These are phyloP conservation scores for Siniperca knerii DNA, from an alignment of 2,113 vertebrate genomes.

Conservation along the genomic window DNA sequence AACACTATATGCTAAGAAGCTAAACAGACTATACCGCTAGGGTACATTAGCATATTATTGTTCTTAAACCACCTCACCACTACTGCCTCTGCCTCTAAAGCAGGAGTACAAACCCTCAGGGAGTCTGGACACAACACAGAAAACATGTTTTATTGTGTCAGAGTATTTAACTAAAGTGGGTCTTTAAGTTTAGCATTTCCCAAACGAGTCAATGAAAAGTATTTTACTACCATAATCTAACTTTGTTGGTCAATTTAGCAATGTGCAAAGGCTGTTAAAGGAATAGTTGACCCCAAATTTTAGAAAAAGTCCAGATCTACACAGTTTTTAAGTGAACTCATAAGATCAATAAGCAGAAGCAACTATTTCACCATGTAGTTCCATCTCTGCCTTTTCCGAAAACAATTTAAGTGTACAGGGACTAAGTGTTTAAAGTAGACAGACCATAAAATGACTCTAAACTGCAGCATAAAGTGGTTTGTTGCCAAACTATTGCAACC, in stretches of 20 bases:
- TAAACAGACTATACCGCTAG: not conserved
- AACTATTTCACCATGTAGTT: not conserved
- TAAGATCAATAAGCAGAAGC: not conserved
- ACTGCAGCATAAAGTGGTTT: conserved; percentile 4
- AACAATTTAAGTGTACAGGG: not conserved
- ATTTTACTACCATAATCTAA: not conserved
- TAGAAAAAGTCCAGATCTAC: not conserved
- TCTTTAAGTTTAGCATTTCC: not conserved
- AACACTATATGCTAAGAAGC: not conserved
- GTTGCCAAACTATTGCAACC: conserved; percentile 16
- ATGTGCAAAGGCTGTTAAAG: not conserved
- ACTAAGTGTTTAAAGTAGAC: not conserved
- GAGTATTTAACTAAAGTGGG: not conserved
- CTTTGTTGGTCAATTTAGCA: not conserved
- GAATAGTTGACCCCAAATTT: not conserved
- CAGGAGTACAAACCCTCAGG: not conserved
- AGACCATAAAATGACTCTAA: conserved; percentile 14
- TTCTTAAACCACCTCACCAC: not conserved
- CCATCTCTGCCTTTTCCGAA: not conserved
- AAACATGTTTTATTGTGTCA: not conserved
- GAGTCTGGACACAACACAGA: not conserved
- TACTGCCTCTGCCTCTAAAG: not conserved
- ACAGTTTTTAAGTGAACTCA: not conserved
- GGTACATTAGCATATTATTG: conserved; percentile 4
- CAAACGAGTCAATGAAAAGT: not conserved